These are phyloP conservation scores for Oncorhynchus tshawytscha DNA, from an alignment of 2,113 vertebrate species.

Conservation along the genomic window DNA sequence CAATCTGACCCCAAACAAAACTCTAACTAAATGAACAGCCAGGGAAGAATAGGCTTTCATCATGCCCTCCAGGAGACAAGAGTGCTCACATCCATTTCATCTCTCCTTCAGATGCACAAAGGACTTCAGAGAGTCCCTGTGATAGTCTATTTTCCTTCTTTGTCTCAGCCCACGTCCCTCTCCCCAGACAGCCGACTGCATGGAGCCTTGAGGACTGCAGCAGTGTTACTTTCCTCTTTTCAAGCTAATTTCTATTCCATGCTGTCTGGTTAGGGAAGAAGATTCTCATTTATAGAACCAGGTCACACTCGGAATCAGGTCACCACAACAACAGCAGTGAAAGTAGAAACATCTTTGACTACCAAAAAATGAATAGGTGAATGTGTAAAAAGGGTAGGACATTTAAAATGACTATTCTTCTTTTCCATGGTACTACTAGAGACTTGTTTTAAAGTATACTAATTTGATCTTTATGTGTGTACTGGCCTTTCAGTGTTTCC, in stretches of 20 bases:
- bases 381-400: not conserved
- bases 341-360: not conserved
- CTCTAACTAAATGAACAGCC: not conserved
- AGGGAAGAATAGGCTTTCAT: conserved; percentile 21
- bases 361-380: not conserved
- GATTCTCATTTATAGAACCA: conserved; percentile 35
- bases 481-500: conserved; percentile 17
- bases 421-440: not conserved
- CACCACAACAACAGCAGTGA: not conserved
- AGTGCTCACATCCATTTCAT: conserved; percentile 37
- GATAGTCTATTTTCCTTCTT: conserved; percentile 45
- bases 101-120: conserved; percentile 41
- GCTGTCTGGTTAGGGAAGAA: conserved; percentile 25
- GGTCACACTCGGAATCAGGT: conserved; percentile 33
- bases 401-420: not conserved
- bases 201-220: conserved; percentile 25
- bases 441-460: no score
- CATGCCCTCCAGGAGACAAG: conserved; percentile 31
- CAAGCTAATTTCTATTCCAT: conserved; percentile 5
- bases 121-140: conserved; percentile 41
- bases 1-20: conserved; percentile 6
- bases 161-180: conserved; percentile 32
- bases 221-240: conserved; percentile 49
- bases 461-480: not conserved
- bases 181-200: not conserved